Percentiles rank a stretch among this genome's conserved stretches.
These are phyloP conservation scores for Melanophora roralis DNA, from an alignment of 2,888 invertebrate genomes.

Conservation along the genomic window DNA sequence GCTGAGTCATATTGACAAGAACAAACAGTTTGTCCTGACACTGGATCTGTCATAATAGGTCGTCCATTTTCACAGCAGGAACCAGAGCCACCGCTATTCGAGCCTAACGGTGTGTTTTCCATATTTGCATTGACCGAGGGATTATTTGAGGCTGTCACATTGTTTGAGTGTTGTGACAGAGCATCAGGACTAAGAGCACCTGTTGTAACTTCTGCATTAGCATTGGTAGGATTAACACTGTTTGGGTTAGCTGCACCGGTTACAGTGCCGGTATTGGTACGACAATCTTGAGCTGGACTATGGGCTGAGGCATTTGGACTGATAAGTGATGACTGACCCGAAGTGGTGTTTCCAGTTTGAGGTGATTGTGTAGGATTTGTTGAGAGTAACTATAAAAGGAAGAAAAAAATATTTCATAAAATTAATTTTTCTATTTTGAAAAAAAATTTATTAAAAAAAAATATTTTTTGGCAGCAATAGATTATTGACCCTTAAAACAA, in stretches of 20 bases:
- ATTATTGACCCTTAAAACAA: too few species aligned
- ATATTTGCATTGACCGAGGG: conserved; percentile 51
- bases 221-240: conserved; percentile 78
- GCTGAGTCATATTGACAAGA: conserved; percentile 96
- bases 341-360: conserved; percentile 67
- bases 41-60: conserved; percentile 94
- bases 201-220: conserved; percentile 84
- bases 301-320: conserved; percentile 70
- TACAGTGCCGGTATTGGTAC: conserved; percentile 57
- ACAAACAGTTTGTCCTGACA: conserved; percentile 94
- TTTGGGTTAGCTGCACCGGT: conserved; percentile 81
- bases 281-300: conserved; percentile 79
- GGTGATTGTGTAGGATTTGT: conserved; percentile 68
- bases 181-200: conserved; percentile 76
- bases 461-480: too few species aligned
- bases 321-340: conserved; percentile 65
- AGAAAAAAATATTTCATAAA: neutral
- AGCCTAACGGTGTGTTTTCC: conserved; percentile 49
- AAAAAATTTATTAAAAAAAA: too few species aligned
- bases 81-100: conserved; percentile 66
- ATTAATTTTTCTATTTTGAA: too few species aligned
- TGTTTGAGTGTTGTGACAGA: conserved; percentile 76
- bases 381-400: conserved; percentile 69
- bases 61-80: conserved; percentile 94
- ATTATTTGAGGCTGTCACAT: conserved; percentile 66